These are phyloP conservation scores for Elephas maximus DNA, from an alignment of 2,113 vertebrate genomes.

Conservation along the genomic window DNA sequence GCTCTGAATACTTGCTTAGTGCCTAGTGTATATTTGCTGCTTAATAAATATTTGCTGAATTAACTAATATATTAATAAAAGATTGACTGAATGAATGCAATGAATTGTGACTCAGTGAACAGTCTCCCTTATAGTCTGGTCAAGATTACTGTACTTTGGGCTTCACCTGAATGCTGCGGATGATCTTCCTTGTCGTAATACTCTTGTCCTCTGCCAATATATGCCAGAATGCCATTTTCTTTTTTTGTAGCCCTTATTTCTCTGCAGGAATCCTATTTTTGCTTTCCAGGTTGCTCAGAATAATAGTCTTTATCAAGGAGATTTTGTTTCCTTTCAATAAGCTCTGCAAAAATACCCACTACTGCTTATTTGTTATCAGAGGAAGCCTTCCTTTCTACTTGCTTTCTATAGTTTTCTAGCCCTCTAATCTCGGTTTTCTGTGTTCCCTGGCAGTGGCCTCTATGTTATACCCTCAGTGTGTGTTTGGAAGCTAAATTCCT, in stretches of 20 bases:
- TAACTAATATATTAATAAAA: neutral
- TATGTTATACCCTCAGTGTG: neutral
- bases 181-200: neutral
- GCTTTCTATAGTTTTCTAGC: neutral
- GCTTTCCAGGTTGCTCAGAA: constrained; percentile 49
- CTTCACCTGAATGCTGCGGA: neutral
- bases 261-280: constrained; percentile 47
- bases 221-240: constrained; percentile 48
- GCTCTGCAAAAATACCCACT: neutral
- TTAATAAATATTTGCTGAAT: neutral
- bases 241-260: constrained; percentile 25
- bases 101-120: neutral
- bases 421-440: constrained; percentile 22
- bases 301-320: constrained; percentile 47
- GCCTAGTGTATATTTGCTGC: neutral
- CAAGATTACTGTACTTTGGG: neutral
- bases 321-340: constrained; percentile 21
- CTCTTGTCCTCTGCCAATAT: neutral
- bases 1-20: neutral
- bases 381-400: constrained; percentile 10
- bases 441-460: neutral
- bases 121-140: neutral
- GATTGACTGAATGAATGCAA: neutral
- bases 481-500: constrained; percentile 49
- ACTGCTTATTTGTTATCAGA: constrained; percentile 22